Evolutionary conservation across 1,140 invertebrate genomes (phyloP), one percentile per base, ranked within the genome.

Genomic region (Zaprionus taronus): DNA sequence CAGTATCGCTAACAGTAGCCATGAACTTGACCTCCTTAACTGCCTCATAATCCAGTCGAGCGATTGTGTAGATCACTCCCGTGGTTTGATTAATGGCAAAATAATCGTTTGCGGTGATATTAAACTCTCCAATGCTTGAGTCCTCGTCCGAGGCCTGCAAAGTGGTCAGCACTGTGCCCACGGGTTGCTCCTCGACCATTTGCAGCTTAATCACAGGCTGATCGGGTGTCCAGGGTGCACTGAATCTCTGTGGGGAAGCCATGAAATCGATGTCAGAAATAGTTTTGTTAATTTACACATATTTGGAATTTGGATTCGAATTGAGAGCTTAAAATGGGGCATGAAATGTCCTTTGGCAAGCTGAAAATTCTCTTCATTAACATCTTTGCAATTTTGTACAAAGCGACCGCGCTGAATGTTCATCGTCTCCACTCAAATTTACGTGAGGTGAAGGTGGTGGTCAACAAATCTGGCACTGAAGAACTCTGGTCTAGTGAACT

Each of bases 21-120:
- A 95, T 96, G 80, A 98, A 97, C 82, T 96, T 95, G 4, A 98
- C 93, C 61, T 94, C 93, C 80, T 96, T 96, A 0, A 95, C 94
- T 78, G 94, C 93, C 92, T 99, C 98, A 91, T 96, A 99, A 93
- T 99, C 97, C 38, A 98, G 95, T 2, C 95, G 94, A 79, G 96
- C 94, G 34, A 95, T 96, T 0, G 96, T 96, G 74, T 95, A 96
- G 2, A 98, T 95, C n/a, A 96, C 95, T 14, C 97, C 96, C 69
- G 95, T 96, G 6, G 94, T 93, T 87, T 96, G 96, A 91, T 97
- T 95, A 56, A 98, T 96, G 56, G 94, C 94, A 91, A 98, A 97
- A 92, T 96, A 97, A 5, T 95, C 94, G 89, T 94, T 97, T 2
- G 49, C 53, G 5, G 79, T 80, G 2, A 93, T 92, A 17, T 81